Evolutionary conservation across 2,888 invertebrate genomes (phyloP), one percentile per base, ranked within the genome.

Genomic region (Himalopsyche anomala): DNA sequence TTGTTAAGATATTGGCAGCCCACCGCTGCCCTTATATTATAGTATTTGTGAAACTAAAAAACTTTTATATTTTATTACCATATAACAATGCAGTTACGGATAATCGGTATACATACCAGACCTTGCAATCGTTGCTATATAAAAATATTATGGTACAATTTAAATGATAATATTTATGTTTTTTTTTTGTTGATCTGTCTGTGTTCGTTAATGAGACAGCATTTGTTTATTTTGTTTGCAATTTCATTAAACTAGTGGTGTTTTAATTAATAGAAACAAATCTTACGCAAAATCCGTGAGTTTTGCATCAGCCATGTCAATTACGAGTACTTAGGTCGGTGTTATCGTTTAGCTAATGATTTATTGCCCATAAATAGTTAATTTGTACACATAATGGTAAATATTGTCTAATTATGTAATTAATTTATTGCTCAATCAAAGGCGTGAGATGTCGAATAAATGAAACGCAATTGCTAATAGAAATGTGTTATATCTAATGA

Each of bases 251-350:
- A 11, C 62, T 19, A 62, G 62, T 62, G 28, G 19, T 8, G 28
- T 62, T 62, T 62, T 62, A 62, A 62, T 62, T 62, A 62, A 11
- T 62, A 19, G 5, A 62, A 62, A 62, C 62, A 62, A 19, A 19
- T 19, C 62, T 62, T 6, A 62, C 19, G 62, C 19, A 62, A 62
- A 62, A 62, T 62, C 8, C 8, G 62, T 62, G 62, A 19, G 19
- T 62, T 62, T 62, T 62, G 62, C 62, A 62, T 62, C 62, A 62
- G 6, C 62, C 62, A 19, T 19, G 11, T 19, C 28, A 62, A 9
- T 62, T 62, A 62, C 12, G 1, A 51, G 51, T 51, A 45, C 3
- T 8, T 17, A 1, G 15, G 15, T 19, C 19, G 19, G 8, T 28
- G 62, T 9, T 28, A 62, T 62, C n/a, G 3, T 62, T 62, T 4